Percentiles rank a stretch among this genome's conserved stretches.
phyloP scores from a whole-genome alignment of 2,888 invertebrate genomes.

The Harmothoe impar region DNA sequence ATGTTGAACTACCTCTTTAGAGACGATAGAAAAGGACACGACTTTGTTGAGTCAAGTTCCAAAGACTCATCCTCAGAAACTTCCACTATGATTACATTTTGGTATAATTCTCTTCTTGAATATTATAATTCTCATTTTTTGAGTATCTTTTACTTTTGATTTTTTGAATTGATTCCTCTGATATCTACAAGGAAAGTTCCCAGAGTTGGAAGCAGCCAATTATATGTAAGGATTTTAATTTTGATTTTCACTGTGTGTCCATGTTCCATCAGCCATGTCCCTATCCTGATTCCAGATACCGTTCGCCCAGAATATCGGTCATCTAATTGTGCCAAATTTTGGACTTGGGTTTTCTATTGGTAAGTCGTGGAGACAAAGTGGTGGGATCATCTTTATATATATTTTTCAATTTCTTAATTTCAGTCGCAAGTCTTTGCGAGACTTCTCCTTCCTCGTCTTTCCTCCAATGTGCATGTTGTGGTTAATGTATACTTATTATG shows the following conservation, averaged over 20 bases:
- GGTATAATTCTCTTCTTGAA: neutral
- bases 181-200: neutral
- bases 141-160: neutral
- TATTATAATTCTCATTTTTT: conserved; percentile 16
- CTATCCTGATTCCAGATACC: conserved; percentile 89
- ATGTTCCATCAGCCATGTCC: neutral
- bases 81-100: neutral
- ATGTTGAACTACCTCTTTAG: neutral
- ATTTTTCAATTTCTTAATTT: neutral
- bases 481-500: neutral
- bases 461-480: conserved; percentile 36
- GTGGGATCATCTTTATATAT: neutral
- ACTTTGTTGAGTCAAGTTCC: conserved; percentile 5
- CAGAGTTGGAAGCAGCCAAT: too few relatives aligned
- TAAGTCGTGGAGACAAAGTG: conserved; percentile 71
- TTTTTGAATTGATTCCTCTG: neutral
- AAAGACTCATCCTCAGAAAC: neutral
- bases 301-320: conserved; percentile 93
- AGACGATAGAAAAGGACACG: neutral
- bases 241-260: neutral
- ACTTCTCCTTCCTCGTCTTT: neutral
- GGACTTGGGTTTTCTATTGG: conserved; percentile 99
- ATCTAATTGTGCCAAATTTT: conserved; percentile 97
- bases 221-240: neutral
- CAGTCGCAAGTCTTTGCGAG: neutral